Percentiles rank a stretch among this genome's conserved stretches.
Conservation (phyloP, 2,113 vertebrate species). For the Canis aureus region DNA sequence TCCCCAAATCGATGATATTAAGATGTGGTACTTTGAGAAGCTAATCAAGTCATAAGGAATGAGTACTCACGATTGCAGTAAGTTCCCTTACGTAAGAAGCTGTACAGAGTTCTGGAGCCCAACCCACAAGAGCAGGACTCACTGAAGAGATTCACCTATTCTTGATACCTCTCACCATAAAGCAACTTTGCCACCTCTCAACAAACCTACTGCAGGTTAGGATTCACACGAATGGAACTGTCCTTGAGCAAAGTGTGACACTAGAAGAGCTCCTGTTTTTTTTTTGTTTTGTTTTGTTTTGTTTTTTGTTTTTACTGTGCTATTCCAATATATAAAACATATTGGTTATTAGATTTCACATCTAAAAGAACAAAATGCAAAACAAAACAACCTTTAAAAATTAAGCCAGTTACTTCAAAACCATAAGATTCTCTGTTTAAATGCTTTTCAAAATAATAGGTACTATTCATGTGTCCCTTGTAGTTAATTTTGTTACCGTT, state of each 20-base stretch:
- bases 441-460: not conserved
- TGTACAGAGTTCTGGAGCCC: not conserved
- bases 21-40: not conserved
- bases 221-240: not conserved
- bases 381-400: not conserved
- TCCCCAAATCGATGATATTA: not conserved
- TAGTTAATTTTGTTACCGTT: slow-evolving; percentile 1
- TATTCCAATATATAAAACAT: not conserved
- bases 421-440: not conserved
- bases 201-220: not conserved
- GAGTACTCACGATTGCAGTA: not conserved
- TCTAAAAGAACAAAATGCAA: not conserved
- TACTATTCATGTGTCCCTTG: not conserved
- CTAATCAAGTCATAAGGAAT: not conserved
- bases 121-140: not conserved
- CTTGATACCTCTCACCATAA: not conserved
- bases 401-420: not conserved
- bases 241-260: not conserved
- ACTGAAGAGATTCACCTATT: not conserved
- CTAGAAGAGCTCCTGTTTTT: not conserved
- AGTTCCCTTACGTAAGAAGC: not conserved
- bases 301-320: not conserved
- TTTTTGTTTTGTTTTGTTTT: not conserved
- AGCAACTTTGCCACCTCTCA: not conserved
- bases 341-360: not conserved